A percentile compares a stretch with the other conserved stretches of the same genome.
Conservation (phyloP, 2,888 invertebrate species). For the Notodonta ziczac region DNA sequence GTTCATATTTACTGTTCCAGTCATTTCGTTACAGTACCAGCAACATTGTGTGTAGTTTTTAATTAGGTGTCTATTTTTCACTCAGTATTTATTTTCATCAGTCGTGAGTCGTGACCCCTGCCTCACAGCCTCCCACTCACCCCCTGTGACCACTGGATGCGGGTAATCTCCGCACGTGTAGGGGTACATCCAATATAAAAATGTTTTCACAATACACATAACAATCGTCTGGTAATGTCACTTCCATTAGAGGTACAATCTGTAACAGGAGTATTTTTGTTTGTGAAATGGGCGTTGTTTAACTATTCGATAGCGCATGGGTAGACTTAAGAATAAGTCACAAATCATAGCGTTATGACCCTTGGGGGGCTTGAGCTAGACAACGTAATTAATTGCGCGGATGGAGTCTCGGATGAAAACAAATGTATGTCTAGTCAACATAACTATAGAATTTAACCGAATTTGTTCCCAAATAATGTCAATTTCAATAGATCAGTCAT, state of each 20-base stretch:
- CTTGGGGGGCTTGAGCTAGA: too few species aligned
- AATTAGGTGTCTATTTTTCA: conserved; percentile 53
- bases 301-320: too few species aligned
- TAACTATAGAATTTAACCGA: too few species aligned
- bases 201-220: neutral
- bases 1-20: conserved; percentile 54
- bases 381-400: too few species aligned
- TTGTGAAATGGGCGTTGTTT: too few species aligned
- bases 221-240: neutral
- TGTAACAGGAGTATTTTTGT: too few species aligned
- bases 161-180: neutral
- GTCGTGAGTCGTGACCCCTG: conserved; percentile 22
- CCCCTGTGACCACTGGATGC: conserved; percentile 7
- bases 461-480: too few species aligned
- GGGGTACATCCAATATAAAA: neutral
- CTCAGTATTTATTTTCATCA: conserved; percentile 48
- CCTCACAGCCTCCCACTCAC: conserved; percentile 17
- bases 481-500: too few species aligned
- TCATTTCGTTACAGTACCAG: conserved; percentile 21
- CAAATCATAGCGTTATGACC: too few species aligned
- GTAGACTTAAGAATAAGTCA: too few species aligned
- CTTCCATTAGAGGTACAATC: neutral
- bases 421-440: too few species aligned
- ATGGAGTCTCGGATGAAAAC: too few species aligned
- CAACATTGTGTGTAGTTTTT: conserved; percentile 23